Conservation (phyloP, 2,797 vertebrate species). For the Menidia menidia region DNA sequence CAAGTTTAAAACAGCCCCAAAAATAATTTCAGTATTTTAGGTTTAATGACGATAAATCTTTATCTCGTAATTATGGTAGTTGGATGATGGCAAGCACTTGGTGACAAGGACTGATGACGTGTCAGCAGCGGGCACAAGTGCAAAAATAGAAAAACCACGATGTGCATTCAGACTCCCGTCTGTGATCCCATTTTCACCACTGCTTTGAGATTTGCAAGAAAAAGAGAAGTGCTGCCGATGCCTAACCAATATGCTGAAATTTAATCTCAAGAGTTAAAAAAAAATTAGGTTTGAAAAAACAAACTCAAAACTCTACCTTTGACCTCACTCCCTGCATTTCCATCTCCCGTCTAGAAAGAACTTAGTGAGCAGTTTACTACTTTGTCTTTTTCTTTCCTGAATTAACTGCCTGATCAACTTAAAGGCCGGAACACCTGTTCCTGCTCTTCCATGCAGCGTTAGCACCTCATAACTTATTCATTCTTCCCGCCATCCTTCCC, state of each 20-base stretch:
- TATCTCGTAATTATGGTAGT: conserved; percentile 3
- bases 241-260: too few relatives aligned
- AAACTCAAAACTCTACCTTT: background rate
- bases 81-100: background rate
- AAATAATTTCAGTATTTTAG: conserved; percentile 32
- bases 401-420: conserved; percentile 31
- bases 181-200: background rate
- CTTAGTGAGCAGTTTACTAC: conserved; percentile 25
- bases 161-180: conserved; percentile 2
- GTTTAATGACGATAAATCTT: conserved; percentile 4
- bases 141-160: background rate
- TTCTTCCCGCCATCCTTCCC: conserved; percentile 53
- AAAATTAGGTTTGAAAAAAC: too few relatives aligned
- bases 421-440: conserved; percentile 64
- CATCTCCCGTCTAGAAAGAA: conserved; percentile 3
- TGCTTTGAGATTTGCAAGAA: too few relatives aligned
- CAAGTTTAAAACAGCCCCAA: conserved; percentile 20
- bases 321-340: conserved; percentile 1
- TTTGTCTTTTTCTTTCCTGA: conserved; percentile 34
- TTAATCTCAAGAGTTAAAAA: too few relatives aligned
- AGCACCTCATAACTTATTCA: conserved; percentile 67
- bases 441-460: conserved; percentile 48
- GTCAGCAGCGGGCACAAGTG: conserved; percentile 6
- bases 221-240: background rate
- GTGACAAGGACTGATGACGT: background rate